phyloP scores from a whole-genome alignment of 35 echinoderm and acorn worm genomes.

The Lytechinus pictus region DNA sequence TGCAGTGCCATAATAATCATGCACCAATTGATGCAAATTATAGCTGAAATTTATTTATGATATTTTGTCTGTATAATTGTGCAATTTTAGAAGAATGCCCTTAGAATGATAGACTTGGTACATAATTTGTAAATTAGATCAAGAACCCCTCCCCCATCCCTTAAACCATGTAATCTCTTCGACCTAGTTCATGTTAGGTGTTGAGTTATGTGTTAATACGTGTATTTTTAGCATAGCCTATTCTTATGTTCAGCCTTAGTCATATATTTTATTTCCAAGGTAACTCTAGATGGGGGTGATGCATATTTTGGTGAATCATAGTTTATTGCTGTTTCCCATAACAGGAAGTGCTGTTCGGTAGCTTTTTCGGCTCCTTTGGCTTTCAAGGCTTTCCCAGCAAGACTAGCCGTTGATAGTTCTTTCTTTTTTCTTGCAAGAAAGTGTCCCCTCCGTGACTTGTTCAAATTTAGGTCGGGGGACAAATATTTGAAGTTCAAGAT shows the following conservation, averaged over 20 bases:
- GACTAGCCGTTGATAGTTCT: neutral
- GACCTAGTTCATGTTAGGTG: neutral
- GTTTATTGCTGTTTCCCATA: constrained; percentile 7
- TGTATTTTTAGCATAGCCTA: neutral
- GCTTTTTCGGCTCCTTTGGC: neutral
- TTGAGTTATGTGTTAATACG: neutral
- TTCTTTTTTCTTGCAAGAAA: neutral
- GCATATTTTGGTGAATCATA: neutral
- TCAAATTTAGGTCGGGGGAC: neutral
- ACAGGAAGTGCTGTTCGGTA: constrained; percentile 9
- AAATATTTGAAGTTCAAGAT: neutral
- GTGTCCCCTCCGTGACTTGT: neutral
- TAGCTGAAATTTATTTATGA: too few relatives aligned
- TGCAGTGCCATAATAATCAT: too few relatives aligned
- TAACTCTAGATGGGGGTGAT: neutral
- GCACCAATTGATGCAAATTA: too few relatives aligned
- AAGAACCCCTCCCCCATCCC: neutral
- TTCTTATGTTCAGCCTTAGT: neutral
- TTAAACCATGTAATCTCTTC: neutral
- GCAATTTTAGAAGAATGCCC: neutral
- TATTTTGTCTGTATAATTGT: too few relatives aligned
- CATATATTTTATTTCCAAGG: neutral
- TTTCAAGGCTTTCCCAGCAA: neutral
- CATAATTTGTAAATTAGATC: neutral
- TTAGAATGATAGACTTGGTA: neutral